Evolutionary conservation across 2,113 vertebrate genomes (phyloP).

Genomic region (Zosterops japonicus): DNA sequence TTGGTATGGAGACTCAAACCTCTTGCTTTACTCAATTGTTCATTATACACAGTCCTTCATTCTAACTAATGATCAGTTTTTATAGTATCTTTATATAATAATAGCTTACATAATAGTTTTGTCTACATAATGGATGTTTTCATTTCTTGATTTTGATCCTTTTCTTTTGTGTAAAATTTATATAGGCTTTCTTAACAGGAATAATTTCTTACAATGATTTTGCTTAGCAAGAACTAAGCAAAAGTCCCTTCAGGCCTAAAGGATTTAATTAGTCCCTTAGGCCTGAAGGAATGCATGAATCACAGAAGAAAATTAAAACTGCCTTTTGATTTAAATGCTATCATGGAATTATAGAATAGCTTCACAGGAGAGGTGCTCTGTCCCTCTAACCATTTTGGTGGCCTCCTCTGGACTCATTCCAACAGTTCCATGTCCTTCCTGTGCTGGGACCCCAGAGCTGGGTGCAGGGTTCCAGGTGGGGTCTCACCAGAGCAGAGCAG

Average conservation of each 20-base stretch:
- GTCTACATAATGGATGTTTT: neutral
- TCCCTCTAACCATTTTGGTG: too few relatives aligned
- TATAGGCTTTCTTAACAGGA: neutral
- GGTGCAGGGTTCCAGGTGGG: neutral
- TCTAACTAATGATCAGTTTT: neutral
- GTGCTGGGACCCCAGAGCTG: neutral
- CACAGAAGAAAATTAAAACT: neutral
- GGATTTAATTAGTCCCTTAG: neutral
- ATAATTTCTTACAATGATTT: neutral
- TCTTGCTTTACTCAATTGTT: neutral
- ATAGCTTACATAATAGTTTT: neutral
- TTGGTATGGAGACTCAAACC: neutral
- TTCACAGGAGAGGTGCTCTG: neutral
- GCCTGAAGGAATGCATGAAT: neutral
- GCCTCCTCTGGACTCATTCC: neutral
- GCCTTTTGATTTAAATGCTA: neutral
- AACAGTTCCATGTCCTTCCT: rapidly evolving
- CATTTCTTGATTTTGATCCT: neutral
- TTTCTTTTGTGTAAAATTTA: neutral
- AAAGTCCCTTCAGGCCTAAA: too few relatives aligned
- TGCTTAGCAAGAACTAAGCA: too few relatives aligned
- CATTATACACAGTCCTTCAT: neutral
- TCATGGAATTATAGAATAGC: neutral
- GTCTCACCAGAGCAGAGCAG: neutral
- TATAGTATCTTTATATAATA: neutral